A percentile compares a stretch with the other conserved stretches of the same genome.
Evolutionary conservation across 2,888 invertebrate genomes (phyloP).

Genomic region (Tanytarsus gracilentus): DNA sequence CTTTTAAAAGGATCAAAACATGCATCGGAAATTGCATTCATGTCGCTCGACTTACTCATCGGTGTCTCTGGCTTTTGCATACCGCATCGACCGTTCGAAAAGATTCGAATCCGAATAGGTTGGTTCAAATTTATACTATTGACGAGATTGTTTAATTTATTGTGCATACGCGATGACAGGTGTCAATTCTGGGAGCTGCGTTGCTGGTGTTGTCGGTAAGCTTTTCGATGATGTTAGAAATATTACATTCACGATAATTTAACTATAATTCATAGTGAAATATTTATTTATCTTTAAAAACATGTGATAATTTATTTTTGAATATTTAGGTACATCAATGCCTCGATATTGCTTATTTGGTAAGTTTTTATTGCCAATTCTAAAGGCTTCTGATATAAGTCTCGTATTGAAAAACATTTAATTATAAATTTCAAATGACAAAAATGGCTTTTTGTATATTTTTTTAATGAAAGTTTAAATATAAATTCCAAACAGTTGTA

Average conservation of each 20-base stretch:
- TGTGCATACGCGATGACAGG: too few relatives aligned
- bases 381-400: constrained; percentile 32
- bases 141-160: too few relatives aligned
- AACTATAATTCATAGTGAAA: background rate
- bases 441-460: too few relatives aligned
- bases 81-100: constrained; percentile 47
- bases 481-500: too few relatives aligned
- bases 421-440: background rate
- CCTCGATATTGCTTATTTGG: constrained; percentile 44
- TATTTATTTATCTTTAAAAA: background rate
- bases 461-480: too few relatives aligned
- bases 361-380: background rate
- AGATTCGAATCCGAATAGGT: constrained; percentile 48
- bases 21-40: constrained; percentile 53
- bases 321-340: constrained; percentile 46
- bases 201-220: constrained; percentile 50
- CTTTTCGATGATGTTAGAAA: too few relatives aligned
- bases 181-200: constrained; percentile 55
- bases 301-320: background rate
- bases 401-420: background rate
- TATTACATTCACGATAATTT: too few relatives aligned
- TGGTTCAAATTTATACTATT: too few relatives aligned
- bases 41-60: constrained; percentile 50
- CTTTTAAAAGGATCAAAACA: constrained; percentile 45
- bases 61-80: constrained; percentile 48